Conservation (phyloP, 2,888 invertebrate genomes). For the Polia nebulosa region DNA sequence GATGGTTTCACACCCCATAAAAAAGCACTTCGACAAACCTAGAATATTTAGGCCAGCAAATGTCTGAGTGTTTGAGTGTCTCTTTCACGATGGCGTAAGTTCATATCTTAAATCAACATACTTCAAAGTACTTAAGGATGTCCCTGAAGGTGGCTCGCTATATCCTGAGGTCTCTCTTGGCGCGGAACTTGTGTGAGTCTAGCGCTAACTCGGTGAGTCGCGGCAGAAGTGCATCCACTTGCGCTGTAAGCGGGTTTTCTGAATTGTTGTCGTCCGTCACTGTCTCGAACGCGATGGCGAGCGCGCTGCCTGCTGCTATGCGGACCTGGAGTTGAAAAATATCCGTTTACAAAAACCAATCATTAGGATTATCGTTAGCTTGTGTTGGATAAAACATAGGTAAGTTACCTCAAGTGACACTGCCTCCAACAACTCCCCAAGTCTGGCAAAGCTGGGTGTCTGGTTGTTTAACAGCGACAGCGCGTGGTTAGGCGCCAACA, state of each 20-base stretch:
- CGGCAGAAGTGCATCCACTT: slow-evolving; percentile 92
- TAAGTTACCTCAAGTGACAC: slow-evolving; percentile 71
- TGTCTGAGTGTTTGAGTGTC: slow-evolving; percentile 87
- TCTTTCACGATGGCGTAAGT: neutral
- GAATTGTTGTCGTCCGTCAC: slow-evolving; percentile 93
- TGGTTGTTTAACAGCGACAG: slow-evolving; percentile 86
- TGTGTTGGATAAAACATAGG: neutral
- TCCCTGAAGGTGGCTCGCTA: slow-evolving; percentile 99
- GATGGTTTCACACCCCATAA: too few relatives aligned
- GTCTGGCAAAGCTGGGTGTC: slow-evolving; percentile 75
- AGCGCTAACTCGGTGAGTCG: slow-evolving; percentile 95
- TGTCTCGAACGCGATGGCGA: slow-evolving; percentile 95
- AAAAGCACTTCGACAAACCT: neutral
- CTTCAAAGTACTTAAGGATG: slow-evolving; percentile 97
- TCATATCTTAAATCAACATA: slow-evolving; percentile 76
- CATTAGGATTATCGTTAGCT: neutral
- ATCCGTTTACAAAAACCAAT: neutral
- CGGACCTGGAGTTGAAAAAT: slow-evolving; percentile 79
- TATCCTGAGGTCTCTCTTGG: slow-evolving; percentile 98
- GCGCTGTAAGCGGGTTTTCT: slow-evolving; percentile 90
- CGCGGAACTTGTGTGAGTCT: slow-evolving; percentile 97
- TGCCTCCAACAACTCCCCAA: slow-evolving; percentile 92
- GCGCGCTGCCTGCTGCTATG: slow-evolving; percentile 94
- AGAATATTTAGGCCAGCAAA: neutral
- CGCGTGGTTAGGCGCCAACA: slow-evolving; percentile 93